Evolutionary conservation across 2,888 invertebrate genomes (phyloP), one percentile per base, ranked within the genome.

Genomic region (Cecidostiba fungosa): DNA sequence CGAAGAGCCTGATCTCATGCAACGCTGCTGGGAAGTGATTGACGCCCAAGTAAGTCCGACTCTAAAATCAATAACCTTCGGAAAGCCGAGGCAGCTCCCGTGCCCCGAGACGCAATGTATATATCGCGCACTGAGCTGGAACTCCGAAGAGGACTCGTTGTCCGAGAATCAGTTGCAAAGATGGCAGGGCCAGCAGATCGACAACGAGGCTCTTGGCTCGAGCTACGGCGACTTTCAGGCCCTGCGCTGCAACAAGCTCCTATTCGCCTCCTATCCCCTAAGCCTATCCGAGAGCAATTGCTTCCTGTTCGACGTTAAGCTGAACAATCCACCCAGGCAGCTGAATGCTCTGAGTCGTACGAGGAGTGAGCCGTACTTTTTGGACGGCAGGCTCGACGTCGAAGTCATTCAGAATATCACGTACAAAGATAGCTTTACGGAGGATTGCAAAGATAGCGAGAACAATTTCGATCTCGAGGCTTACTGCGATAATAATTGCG

Each of bases 1-100:
- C 94, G 99, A 99, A 94, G 99, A 99, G 94, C 98, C 98, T 85
- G 98, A 99, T 93, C 95, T 99, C 90, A 98, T 98, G 98, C 97
- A 98, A 94, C 95, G 98, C 90, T 98, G 98, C 94, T 98, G 98
- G 98, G 98, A 98, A 95, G 98, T 99, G 87, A 98, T 99, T 93
- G 99, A 99, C 94, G 99, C 99, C 82, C 97, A 97, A 97, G 97
- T 97, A 96, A 95, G 96, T 93, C 87, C 87, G 79, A 78, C 66
- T 54, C 79, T 85, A 85, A 85, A 85, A 85, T 85, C 85, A 70
- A 76, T 85, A 73, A 59, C 78, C 54, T 59, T 59, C n/a, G 36
- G 32, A 32, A 32, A 36, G 32, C 32, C 70, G 3, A 32, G 32
- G 70, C 36, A 32, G 70, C 54, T 59, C 36, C 80, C 85, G 19